phyloP scores from a whole-genome alignment of 2,797 vertebrate genomes.

The Sebastes nivosus region DNA sequence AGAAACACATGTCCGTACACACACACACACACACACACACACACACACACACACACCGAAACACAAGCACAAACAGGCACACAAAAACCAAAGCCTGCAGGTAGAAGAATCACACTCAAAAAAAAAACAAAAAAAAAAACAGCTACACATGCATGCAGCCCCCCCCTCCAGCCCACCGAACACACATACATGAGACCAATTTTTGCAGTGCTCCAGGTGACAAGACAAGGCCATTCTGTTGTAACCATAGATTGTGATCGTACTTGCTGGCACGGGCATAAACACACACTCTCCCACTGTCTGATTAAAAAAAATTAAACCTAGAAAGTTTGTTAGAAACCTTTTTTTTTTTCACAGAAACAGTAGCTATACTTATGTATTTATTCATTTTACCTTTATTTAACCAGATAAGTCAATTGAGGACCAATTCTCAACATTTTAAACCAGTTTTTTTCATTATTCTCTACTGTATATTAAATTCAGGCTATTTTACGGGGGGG shows the following conservation, averaged over 20 bases:
- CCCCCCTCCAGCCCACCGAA: background rate
- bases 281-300: constrained; percentile 32
- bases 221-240: constrained; percentile 70
- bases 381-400: too few relatives aligned
- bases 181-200: constrained; percentile 49
- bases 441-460: background rate
- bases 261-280: constrained; percentile 29
- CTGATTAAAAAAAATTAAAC: constrained; percentile 22
- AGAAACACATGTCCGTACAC: constrained; percentile 86
- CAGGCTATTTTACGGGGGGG: background rate
- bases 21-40: constrained; percentile 61
- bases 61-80: constrained; percentile 62
- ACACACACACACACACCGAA: constrained; percentile 7
- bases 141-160: constrained; percentile 54
- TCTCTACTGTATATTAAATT: background rate
- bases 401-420: too few relatives aligned
- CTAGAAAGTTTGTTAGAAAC: background rate
- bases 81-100: constrained; percentile 73
- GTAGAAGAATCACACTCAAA: constrained; percentile 65
- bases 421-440: too few relatives aligned
- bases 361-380: background rate
- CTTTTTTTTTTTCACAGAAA: background rate
- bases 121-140: constrained; percentile 15
- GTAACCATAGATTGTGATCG: constrained; percentile 72
- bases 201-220: constrained; percentile 76